Evolutionary conservation across 2,888 invertebrate species (phyloP), one percentile per base, ranked within the genome.

Genomic region (Drosophila prostipennis): DNA sequence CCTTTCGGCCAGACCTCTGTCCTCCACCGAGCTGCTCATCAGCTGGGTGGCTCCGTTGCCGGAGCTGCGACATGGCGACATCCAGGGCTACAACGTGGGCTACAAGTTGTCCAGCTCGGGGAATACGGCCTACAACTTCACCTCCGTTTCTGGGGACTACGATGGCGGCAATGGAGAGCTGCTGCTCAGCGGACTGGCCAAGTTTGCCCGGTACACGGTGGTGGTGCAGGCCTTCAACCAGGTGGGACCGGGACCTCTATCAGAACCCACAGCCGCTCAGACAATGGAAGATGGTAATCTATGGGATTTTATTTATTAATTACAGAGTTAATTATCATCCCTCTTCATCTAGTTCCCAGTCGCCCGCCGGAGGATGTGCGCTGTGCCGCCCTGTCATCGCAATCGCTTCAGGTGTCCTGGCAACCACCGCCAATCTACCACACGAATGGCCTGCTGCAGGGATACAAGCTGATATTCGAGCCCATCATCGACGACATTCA

Each of bases 321-420:
- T 11, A n/a, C 11, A 2, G 4, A 37, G 6, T 37, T 37, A n/a
- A 4, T 39, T 8, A 40, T 26, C 26, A n/a, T 2, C 2, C 6
- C 1, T 10, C 0, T 3, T 4, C 0, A 11, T 10, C 6, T 88
- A 96, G 96, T 96, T 49, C 96, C 96, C 45, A 96, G 95, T 85
- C 94, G 94, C 88, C 94, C 96, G n/a, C 96, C 96, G 0, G 95
- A 95, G 90, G 95, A 95, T 86, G 94, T 96, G 14, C 93, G 96
- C 67, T 96, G 96, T 86, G 94, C 94, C 0, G 94, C 96, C 0
- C 91, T 96, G 48, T 95, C 95, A 29, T 96, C 96, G 0, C 95
- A 96, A 85, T 95, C 95, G 7, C 92, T 96, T 59, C 95, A 96
- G 92, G 94, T 96, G 19, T 95, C 95, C 53, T 96, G 96, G 96